Base-by-base conservation (phyloP, 2,888 invertebrate genomes). In the Melanophora roralis region DNA sequence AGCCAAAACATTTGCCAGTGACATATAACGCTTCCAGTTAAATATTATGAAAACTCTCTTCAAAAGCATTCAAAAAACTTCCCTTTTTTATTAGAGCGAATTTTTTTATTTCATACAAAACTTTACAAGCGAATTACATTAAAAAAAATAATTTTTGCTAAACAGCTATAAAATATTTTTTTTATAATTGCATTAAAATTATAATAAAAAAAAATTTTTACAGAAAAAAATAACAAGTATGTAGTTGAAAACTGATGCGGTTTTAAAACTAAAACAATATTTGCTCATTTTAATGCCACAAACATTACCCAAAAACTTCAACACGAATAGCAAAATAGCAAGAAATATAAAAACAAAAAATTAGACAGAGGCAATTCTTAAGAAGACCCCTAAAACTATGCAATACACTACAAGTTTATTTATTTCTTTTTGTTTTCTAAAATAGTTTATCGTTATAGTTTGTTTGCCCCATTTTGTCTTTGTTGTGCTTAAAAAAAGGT, bases 371-470 rank as follows among this genome's bases (percentile, higher is more conserved):
- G 57, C 19, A 43, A 49, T 71, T 77, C 57, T 71, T 77, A 65
- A 77, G 69, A 77, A 77, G 71, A 2, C 69, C 69, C 76, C 57
- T 65, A 64, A 76, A 71, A 74, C 67, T 74, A 74, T 74, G 74
- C 74, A 71, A 64, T 43, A 34, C 23, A 71, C 8, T 19, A 23
- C 27, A 55, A 43, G 43, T 12, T 51, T 36, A 68, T 62, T 60
- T n/a, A n/a, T n/a, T n/a, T n/a, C n/a, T 9, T 21, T 78, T 74
- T 45, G 2, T 45, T 83, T 81, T 82, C 83, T 82, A 82, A 84
- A 84, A 83, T 84, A 83, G 84, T 84, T 84, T 83, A 83, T 83
- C 83, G 83, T 83, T 81, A 78, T 82, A 81, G 82, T 83, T 81
- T 59, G 65, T 67, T 53, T 55, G 65, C 2, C 49, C 49, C 55